Conservation (phyloP, 1,140 invertebrate species). For the Scaptodrosophila lebanonensis region DNA sequence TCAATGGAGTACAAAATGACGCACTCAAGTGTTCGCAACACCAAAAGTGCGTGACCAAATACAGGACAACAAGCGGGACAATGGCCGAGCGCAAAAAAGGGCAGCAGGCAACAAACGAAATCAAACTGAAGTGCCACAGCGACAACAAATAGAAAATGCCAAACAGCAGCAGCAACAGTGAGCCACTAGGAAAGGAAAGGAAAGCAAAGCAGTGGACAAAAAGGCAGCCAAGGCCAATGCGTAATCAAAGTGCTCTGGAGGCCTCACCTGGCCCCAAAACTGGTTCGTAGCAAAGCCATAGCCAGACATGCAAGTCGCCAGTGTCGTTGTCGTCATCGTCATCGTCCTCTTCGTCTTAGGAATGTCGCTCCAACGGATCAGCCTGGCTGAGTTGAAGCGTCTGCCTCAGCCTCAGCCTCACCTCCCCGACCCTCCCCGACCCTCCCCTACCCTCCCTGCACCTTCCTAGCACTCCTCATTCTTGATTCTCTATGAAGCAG, state of each 20-base stretch:
- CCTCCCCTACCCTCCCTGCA: background rate
- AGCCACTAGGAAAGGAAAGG: background rate
- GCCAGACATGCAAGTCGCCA: slow-evolving; percentile 50
- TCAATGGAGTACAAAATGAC: slow-evolving; percentile 55
- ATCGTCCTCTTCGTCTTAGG: slow-evolving; percentile 56
- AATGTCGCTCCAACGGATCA: slow-evolving; percentile 52
- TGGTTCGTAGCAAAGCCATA: slow-evolving; percentile 3
- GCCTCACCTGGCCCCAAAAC: slow-evolving; percentile 2
- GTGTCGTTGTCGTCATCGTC: slow-evolving; percentile 28
- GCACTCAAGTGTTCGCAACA: slow-evolving; percentile 37
- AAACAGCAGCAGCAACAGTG: slow-evolving; percentile 22
- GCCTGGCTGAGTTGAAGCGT: too few relatives aligned
- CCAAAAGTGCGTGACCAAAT: slow-evolving; percentile 47
- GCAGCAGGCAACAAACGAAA: slow-evolving; percentile 31
- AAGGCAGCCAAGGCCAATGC: slow-evolving; percentile 48
- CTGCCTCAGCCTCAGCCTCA: background rate
- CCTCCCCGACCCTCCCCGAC: background rate
- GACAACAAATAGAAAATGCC: slow-evolving; percentile 51
- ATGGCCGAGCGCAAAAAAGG: slow-evolving; percentile 15
- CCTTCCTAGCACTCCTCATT: too few relatives aligned
- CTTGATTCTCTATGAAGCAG: too few relatives aligned
- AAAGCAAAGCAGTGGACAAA: slow-evolving; percentile 1
- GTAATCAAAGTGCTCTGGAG: slow-evolving; percentile 61
- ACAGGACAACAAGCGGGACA: slow-evolving; percentile 30
- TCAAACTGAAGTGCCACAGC: slow-evolving; percentile 64